Percentiles rank a stretch among this genome's conserved stretches.
Conservation (phyloP, 2,888 invertebrate genomes). For the Autographa pulchrina region DNA sequence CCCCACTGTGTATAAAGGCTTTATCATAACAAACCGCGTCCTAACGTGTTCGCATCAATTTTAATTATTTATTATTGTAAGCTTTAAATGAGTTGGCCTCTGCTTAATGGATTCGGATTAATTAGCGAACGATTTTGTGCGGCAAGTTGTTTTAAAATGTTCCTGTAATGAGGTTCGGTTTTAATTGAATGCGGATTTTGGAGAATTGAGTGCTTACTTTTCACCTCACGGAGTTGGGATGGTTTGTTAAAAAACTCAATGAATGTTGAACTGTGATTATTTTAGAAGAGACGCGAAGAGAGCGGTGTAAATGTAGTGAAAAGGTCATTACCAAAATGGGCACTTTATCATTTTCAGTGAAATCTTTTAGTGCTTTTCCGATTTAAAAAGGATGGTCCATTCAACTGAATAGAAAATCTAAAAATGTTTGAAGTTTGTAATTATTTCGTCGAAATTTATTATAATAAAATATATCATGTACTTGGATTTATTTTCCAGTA, state of each 20-base stretch:
- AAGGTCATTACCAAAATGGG: not conserved
- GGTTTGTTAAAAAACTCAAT: not conserved
- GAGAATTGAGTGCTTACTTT: not conserved
- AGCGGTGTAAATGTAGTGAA: not conserved
- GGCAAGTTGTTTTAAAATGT: conserved; percentile 45
- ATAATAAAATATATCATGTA: too few relatives aligned
- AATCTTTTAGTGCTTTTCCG: not conserved
- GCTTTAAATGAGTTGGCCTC: conserved; percentile 64
- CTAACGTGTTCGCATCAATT: conserved; percentile 75
- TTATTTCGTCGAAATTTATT: too few relatives aligned
- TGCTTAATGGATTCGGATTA: conserved; percentile 54
- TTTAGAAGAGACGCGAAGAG: not conserved
- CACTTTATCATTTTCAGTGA: conserved; percentile 2
- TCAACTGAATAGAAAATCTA: too few relatives aligned
- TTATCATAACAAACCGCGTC: conserved; percentile 71
- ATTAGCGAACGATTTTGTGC: conserved; percentile 51
- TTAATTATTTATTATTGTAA: conserved; percentile 76
- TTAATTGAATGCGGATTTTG: conserved; percentile 48
- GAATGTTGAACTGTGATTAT: not conserved
- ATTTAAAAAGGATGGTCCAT: not conserved
- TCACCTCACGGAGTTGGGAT: not conserved
- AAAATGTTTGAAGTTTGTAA: too few relatives aligned
- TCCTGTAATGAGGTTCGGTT: conserved; percentile 46
- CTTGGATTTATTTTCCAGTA: too few relatives aligned
- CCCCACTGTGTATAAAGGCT: conserved; percentile 72